These are phyloP conservation scores for Umimayanthus chanpuru DNA, from an alignment of 92 coral and sea anemone species.

Conservation along the genomic window DNA sequence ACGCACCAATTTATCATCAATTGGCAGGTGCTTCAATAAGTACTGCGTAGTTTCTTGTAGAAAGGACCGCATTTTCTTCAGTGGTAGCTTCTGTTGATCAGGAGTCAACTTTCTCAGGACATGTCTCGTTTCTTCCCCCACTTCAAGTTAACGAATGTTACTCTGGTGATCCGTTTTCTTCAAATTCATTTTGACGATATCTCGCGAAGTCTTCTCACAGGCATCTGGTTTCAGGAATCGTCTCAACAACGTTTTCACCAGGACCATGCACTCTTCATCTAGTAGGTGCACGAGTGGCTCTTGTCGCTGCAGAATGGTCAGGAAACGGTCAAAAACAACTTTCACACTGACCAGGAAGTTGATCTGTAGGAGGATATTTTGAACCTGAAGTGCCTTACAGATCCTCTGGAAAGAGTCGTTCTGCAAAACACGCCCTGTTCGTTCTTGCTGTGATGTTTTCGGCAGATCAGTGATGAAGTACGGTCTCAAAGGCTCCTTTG, in stretches of 20 bases:
- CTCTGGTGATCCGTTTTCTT: conserved; percentile 17
- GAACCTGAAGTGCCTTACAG: conserved; percentile 27
- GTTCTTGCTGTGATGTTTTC: conserved; percentile 24
- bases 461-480: conserved; percentile 22
- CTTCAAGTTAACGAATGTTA: conserved; percentile 12
- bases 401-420: conserved; percentile 30
- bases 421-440: conserved; percentile 34
- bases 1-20: too few species aligned
- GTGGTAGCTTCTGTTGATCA: too few species aligned
- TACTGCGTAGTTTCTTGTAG: too few species aligned
- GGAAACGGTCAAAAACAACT: conserved; percentile 13
- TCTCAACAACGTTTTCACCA: conserved; percentile 26
- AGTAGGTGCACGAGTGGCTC: conserved; percentile 20
- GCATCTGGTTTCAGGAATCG: conserved; percentile 27
- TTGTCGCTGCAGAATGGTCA: conserved; percentile 27
- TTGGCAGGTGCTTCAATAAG: too few species aligned
- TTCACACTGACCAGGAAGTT: conserved; percentile 37
- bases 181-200: conserved; percentile 13
- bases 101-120: too few species aligned
- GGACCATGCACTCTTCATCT: conserved; percentile 22
- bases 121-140: background rate
- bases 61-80: too few species aligned
- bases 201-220: conserved; percentile 16
- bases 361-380: conserved; percentile 25
- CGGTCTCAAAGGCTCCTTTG: conserved; percentile 31